Base-by-base conservation (phyloP, 1,140 invertebrate genomes). In the Drosophila navojoa region DNA sequence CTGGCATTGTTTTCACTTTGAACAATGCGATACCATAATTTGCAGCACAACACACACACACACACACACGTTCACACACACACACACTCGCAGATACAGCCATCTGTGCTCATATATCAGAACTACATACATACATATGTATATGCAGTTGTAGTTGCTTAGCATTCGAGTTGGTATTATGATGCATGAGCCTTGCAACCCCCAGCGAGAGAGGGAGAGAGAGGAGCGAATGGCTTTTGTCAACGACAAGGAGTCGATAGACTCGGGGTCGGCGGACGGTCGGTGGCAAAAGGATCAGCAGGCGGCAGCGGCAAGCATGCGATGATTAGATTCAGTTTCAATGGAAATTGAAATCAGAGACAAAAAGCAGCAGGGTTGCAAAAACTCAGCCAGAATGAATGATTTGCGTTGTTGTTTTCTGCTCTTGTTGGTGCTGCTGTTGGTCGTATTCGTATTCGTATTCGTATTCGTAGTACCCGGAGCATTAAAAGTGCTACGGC, bases 291-390 rank as follows among this genome's bases (percentile, higher is more conserved):
- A 71, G 84, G 75, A 87, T 79, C 84, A 89, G 79, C 81, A 81
- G 76, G 75, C 71, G 87, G 54, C 40, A 40, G 27, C 62, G 74
- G 70, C 78, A 66, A 81, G 69, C 85, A 87, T 79, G 84, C 35
- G 35, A 38, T 89, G 85, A 89, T 89, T 89, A 89, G 84, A 89
- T 89, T 89, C 84, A 89, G 84, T 89, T 89, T 89, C 84, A 89
- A 84, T 89, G 79, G 71, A 89, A 89, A 90, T 89, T 90, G 85
- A 90, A 89, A 89, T 90, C 84, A 84, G 80, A 89, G 74, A 89
- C 84, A 89, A 84, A 89, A 60, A 52, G 53, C 27, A 76, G 47
- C 67, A 69, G 80, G 80, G 80, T 84, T 76, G 80, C 61, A 84
- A 76, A 67, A 74, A 15, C 22, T 38, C 11, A 55, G 35, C 53